phyloP scores from a whole-genome alignment of 2,888 invertebrate genomes.

The Biston betularia region DNA sequence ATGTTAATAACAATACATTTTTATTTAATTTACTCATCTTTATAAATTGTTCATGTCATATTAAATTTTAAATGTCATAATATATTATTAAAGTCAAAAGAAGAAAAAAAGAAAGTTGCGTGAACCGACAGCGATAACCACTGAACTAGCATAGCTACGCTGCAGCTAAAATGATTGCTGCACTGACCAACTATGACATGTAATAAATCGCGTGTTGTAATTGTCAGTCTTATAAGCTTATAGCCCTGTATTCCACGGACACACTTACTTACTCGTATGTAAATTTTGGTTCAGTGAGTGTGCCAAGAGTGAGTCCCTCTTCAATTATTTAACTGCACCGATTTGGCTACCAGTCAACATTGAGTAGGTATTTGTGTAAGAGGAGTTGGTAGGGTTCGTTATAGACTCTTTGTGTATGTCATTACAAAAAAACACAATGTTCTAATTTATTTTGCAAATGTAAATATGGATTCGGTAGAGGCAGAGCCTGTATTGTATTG shows the following conservation, averaged over 20 bases:
- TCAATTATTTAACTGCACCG: slow-evolving; percentile 32
- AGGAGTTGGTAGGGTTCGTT: slow-evolving; percentile 9
- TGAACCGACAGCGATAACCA: neutral
- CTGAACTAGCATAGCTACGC: neutral
- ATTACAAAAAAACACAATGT: slow-evolving; percentile 2
- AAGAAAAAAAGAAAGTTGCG: too few species aligned
- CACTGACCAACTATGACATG: neutral
- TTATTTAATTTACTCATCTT: too few species aligned
- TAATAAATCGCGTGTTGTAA: neutral
- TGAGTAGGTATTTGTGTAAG: slow-evolving; percentile 19
- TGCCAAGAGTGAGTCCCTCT: slow-evolving; percentile 27
- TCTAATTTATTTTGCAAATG: neutral
- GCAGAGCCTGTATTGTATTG: too few species aligned
- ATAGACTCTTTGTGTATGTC: slow-evolving; percentile 2
- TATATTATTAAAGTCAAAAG: too few species aligned
- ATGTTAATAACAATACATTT: too few species aligned
- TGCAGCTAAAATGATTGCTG: neutral
- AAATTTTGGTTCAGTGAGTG: slow-evolving; percentile 19
- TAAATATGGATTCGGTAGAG: neutral
- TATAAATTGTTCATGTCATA: too few species aligned
- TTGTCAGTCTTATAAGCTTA: neutral
- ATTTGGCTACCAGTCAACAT: slow-evolving; percentile 32
- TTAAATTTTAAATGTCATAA: too few species aligned
- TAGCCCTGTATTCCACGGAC: slow-evolving; percentile 11
- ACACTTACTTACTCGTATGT: slow-evolving; percentile 8